Evolutionary conservation across 2,797 vertebrate genomes (phyloP).

Genomic region (Pseudochromis fuscus): DNA sequence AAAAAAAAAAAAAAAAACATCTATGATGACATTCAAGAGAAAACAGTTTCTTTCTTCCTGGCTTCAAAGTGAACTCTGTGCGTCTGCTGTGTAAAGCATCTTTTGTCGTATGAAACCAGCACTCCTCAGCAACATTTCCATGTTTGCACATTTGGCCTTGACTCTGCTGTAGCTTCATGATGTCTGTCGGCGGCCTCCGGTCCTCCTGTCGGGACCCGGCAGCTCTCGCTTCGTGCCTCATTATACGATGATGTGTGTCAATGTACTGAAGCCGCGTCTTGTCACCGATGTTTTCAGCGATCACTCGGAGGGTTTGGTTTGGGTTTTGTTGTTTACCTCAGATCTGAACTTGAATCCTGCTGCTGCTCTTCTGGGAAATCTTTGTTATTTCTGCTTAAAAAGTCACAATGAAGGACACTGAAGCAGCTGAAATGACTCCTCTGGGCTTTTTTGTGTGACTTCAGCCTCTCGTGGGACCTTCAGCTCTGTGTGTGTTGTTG

Average conservation of each 20-base stretch:
- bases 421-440: neutral
- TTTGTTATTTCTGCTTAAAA: conserved; percentile 5
- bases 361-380: neutral
- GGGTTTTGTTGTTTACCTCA: conserved; percentile 1
- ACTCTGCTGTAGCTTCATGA: conserved; percentile 5
- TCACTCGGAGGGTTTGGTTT: conserved; percentile 20
- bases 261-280: conserved; percentile 21
- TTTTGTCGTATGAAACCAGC: conserved; percentile 37
- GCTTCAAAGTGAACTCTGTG: conserved; percentile 8
- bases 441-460: conserved; percentile 23
- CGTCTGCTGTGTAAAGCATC: conserved; percentile 5
- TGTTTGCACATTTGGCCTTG: conserved; percentile 23
- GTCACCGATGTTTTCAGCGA: too few relatives aligned
- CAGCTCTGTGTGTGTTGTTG: too few relatives aligned
- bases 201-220: conserved; percentile 3
- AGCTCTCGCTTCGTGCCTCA: conserved; percentile 63
- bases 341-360: conserved; percentile 26
- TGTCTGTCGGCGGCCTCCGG: conserved; percentile 2
- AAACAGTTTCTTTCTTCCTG: conserved; percentile 3
- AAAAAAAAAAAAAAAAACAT: conserved; percentile 70
- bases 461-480: conserved; percentile 41
- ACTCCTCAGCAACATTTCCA: conserved; percentile 30
- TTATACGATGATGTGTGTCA: conserved; percentile 10
- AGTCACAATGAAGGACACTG: conserved; percentile 9
- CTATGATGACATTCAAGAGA: conserved; percentile 57